Conservation (phyloP, 2,113 vertebrate genomes). For the Pundamilia nyererei region DNA sequence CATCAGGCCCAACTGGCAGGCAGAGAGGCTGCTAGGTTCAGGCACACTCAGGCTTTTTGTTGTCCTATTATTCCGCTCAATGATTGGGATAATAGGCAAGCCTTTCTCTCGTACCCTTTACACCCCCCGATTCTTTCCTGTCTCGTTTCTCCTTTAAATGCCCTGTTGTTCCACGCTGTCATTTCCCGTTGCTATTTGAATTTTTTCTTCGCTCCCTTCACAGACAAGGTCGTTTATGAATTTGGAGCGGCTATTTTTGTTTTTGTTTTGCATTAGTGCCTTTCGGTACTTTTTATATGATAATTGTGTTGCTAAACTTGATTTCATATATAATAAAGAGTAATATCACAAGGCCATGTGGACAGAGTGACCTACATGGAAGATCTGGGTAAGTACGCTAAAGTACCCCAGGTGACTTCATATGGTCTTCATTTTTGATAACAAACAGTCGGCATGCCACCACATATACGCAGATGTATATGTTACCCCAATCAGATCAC, state of each 20-base stretch:
- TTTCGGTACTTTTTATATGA: not conserved
- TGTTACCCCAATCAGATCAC: not conserved
- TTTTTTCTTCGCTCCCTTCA: slow-evolving; percentile 31
- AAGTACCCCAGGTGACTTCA: not conserved
- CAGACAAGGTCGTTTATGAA: slow-evolving; percentile 42
- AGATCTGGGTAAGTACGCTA: not conserved
- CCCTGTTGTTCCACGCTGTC: slow-evolving; percentile 54
- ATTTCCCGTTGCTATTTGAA: slow-evolving; percentile 43
- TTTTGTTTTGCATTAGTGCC: not conserved
- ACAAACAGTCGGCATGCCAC: slow-evolving; percentile 6
- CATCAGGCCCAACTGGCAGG: slow-evolving; percentile 35
- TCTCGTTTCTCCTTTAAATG: slow-evolving; percentile 64
- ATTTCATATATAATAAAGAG: not conserved
- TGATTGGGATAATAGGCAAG: slow-evolving; percentile 75
- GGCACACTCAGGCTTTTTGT: slow-evolving; percentile 66
- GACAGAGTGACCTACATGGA: not conserved
- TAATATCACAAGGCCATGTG: not conserved
- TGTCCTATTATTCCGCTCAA: slow-evolving; percentile 76
- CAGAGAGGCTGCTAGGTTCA: slow-evolving; percentile 24
- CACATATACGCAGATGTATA: not conserved
- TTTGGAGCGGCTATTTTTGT: not conserved
- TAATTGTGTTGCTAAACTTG: not conserved
- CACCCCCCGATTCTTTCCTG: slow-evolving; percentile 29
- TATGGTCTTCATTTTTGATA: not conserved
- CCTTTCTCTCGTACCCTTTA: slow-evolving; percentile 53